Evolutionary conservation across 2,797 vertebrate species (phyloP), one percentile per base, ranked within the genome.

Genomic region (Melanotaenia trifasciata): DNA sequence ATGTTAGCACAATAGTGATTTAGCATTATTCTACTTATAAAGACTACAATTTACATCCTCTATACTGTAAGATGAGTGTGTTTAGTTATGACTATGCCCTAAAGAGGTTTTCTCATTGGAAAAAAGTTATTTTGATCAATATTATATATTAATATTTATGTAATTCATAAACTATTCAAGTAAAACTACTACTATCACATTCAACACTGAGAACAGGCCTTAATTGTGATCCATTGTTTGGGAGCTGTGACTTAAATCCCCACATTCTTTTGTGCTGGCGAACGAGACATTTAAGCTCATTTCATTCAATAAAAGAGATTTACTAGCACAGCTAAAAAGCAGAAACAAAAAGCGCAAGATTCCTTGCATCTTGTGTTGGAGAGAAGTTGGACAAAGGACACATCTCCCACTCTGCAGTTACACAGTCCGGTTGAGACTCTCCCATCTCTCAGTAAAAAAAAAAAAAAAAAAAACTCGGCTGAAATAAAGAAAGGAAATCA

Each of bases 401-500:
- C 24, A 20, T 67, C 76, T 18, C 16, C 30, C 14, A 69, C 78
- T 84, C 78, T 3, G 72, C 76, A 78, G 80, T 85, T 83, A 79
- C 60, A 26, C 78, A 66, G 70, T 63, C 72, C 24, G 26, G 38
- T 36, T 80, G 79, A 67, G 56, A 50, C 53, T 81, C 67, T 14
- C 76, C 67, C 66, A 82, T 76, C 72, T 74, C 80, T 59, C 32
- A 24, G 72, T 0, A n/a, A 61, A 78, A 76, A 70, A 84, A 22
- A 76, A n/a, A 60, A 20, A 59, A 77, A 76, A 71, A 85, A 26
- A 76, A 58, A 78, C 28, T 28, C 28, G 16, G 64, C 62, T 43
- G 72, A 76, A 73, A 84, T 22, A 72, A 65, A 74, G 30, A 70
- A 72, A 80, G 80, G 76, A 87, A 91, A 87, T 88, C 74, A 64